These are phyloP conservation scores for Holothuria scabra DNA, from an alignment of 53 echinoderm and acorn worm genomes.

Conservation along the genomic window DNA sequence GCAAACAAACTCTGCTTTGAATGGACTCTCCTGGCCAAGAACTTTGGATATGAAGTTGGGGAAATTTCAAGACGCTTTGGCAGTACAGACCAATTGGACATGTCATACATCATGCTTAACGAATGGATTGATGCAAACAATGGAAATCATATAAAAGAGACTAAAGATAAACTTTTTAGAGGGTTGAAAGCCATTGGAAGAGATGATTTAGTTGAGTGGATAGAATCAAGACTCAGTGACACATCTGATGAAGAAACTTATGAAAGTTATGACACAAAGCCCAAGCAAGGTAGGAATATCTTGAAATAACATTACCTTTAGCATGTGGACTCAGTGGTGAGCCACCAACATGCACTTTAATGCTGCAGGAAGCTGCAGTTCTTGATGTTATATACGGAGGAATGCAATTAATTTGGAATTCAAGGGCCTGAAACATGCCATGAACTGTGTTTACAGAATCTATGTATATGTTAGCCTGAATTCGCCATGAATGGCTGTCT, in stretches of 20 bases:
- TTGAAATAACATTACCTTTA: no score
- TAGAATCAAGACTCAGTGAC: neutral
- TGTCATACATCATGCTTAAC: neutral
- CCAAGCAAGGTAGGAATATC: no score
- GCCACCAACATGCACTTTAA: no score
- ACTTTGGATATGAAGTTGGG: neutral
- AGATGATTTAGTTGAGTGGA: constrained; percentile 6
- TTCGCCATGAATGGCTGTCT: no score
- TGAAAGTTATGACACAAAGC: neutral
- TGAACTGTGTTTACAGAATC: no score
- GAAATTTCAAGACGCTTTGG: neutral
- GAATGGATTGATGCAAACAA: neutral
- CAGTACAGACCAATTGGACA: neutral
- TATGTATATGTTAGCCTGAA: no score
- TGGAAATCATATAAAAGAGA: neutral
- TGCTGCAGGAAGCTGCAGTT: no score
- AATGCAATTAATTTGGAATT: no score
- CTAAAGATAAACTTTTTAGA: neutral
- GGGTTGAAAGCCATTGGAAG: neutral
- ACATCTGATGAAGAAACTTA: neutral
- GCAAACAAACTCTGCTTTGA: neutral
- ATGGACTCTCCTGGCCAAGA: neutral
- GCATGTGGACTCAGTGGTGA: no score
- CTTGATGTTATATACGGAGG: no score
- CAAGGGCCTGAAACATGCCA: no score